These are phyloP conservation scores for Gymnoscelis rufifasciata DNA, from an alignment of 2,888 invertebrate species.

Conservation along the genomic window DNA sequence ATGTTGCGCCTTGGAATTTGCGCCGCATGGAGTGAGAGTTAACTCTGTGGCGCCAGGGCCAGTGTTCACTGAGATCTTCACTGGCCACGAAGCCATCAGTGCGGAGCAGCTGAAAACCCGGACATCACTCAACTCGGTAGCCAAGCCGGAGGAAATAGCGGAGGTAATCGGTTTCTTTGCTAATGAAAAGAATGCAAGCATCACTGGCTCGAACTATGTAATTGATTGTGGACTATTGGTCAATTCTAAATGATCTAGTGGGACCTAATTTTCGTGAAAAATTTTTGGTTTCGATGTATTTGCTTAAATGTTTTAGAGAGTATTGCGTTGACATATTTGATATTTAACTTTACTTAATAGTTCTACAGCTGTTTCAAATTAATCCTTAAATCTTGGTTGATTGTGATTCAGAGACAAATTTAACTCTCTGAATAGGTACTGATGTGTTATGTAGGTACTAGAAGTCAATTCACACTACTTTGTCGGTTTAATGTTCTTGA, in stretches of 20 bases:
- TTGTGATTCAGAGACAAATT: no score
- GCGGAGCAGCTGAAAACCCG: constrained; percentile 5
- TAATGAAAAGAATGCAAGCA: constrained; percentile 19
- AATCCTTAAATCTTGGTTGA: no score
- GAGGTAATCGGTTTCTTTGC: constrained; percentile 20
- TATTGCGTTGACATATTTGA: no score
- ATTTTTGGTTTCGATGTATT: no score
- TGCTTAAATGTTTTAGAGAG: no score
- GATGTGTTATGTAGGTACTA: no score
- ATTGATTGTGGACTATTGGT: constrained; percentile 53
- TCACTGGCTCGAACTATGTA: constrained; percentile 26
- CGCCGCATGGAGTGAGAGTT: constrained; percentile 78
- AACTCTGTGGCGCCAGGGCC: constrained; percentile 87
- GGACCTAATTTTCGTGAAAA: background rate
- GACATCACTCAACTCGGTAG: constrained; percentile 14
- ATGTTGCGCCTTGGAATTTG: constrained; percentile 83
- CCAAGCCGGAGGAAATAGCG: constrained; percentile 19
- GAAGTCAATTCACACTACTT: no score
- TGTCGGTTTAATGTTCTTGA: no score
- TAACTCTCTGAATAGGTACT: no score
- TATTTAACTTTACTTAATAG: no score
- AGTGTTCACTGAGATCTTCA: constrained; percentile 52
- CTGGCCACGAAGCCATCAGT: background rate
- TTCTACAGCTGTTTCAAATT: no score
- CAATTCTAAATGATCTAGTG: background rate